These are phyloP conservation scores for Tetragonula clypearis DNA, from an alignment of 1,140 invertebrate genomes.

Conservation along the genomic window DNA sequence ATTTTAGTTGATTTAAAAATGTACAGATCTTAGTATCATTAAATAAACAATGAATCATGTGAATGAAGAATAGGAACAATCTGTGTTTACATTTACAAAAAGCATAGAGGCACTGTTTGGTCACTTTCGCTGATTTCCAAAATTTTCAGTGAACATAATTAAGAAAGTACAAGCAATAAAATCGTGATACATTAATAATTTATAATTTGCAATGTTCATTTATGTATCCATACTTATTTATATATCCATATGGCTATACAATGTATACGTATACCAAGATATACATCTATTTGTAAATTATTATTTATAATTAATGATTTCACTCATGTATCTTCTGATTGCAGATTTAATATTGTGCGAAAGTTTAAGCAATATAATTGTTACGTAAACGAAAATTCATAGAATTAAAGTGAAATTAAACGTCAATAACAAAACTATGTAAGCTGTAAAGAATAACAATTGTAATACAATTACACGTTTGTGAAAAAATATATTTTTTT, in stretches of 20 bases:
- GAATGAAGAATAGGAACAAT: conserved; percentile 59
- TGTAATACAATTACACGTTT: background rate
- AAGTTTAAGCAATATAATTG: background rate
- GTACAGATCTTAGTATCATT: conserved; percentile 16
- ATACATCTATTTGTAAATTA: background rate
- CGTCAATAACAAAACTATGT: background rate
- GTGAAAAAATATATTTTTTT: background rate
- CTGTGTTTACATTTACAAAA: conserved; percentile 36
- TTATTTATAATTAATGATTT: background rate
- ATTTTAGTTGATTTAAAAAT: conserved; percentile 24
- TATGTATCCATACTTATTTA: background rate
- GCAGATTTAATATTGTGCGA: background rate
- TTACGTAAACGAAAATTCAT: background rate
- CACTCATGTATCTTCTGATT: background rate
- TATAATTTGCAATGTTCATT: background rate
- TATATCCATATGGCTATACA: background rate
- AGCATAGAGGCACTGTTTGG: conserved; percentile 63
- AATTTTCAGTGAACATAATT: conserved; percentile 22
- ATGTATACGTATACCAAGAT: background rate
- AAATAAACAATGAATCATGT: conserved; percentile 13
- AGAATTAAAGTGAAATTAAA: background rate
- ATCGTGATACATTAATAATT: conserved; percentile 3
- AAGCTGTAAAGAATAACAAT: background rate
- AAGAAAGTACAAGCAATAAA: background rate
- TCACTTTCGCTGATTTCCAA: conserved; percentile 43